Base-by-base conservation (phyloP, 2,888 invertebrate genomes). In the Micropterix aruncella region DNA sequence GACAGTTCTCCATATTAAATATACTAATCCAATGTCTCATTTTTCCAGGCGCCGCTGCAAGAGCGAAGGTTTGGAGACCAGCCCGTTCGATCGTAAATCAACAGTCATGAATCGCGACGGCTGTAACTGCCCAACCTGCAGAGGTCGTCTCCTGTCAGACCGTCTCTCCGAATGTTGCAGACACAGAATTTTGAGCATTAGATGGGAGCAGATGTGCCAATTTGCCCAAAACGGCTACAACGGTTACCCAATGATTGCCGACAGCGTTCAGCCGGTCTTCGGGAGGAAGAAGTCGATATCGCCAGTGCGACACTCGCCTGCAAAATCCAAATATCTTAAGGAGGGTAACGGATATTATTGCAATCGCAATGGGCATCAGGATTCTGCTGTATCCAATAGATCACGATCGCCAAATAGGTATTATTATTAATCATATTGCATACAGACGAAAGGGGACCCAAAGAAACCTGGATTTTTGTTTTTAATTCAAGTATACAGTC, bases 61-160 rank as follows among this genome's bases (percentile, higher is more conserved):
- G 53, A 71, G 70, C 54, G 70, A 71, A 54, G 69, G 70, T 42
- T 57, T 70, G 39, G 70, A 71, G 51, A 62, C 68, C 42, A 69
- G 70, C 51, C 68, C 70, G 41, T 70, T 65, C 55, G 70, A 70
- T 7, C 27, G 27, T 7, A 27, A 27, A 12, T 27, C 12, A 5
- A 12, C 12, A 7, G 27, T 7, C 27, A 5, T 5, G 12, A 12
- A 12, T 27, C 27, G 12, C 12, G 27, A 27, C 5, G 12, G 7
- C 7, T 27, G 27, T 27, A 27, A 5, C 12, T 27, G 5, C 5
- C 7, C 27, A 7, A 7, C 27, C 7, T 27, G 5, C 12, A 27
- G 12, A 5, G 12, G 12, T 7, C 27, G 27, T 27, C n/a, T n/a
- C n/a, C 5, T 27, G 27, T 27, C 27, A 12, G 27, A 27, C 12